Conservation (phyloP, 1,140 invertebrate genomes). For the Glomeris maerens region DNA sequence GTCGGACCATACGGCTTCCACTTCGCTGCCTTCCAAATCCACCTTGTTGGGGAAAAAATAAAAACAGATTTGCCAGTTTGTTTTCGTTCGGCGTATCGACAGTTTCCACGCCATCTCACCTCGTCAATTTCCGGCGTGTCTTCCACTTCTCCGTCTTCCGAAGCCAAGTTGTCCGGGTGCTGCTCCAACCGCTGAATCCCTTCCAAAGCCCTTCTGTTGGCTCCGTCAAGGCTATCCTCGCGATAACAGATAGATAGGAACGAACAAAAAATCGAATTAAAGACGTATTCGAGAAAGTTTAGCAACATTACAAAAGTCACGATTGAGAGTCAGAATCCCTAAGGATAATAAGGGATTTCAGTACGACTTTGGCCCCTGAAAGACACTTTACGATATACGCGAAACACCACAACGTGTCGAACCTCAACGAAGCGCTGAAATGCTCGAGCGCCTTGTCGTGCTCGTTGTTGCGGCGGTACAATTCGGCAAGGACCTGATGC, state of each 20-base stretch:
- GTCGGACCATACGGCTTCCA: no score
- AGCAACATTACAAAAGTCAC: no score
- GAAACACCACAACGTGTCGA: constrained; percentile 16
- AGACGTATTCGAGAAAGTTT: no score
- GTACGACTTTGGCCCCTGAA: no score
- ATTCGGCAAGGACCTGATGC: constrained; percentile 54
- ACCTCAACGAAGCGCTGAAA: constrained; percentile 53
- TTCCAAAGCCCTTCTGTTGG: constrained; percentile 48
- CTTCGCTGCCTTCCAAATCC: constrained; percentile 43
- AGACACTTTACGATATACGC: no score
- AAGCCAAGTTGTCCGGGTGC: constrained; percentile 39
- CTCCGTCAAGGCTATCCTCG: constrained; percentile 50
- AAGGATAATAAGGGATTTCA: no score
- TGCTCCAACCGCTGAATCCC: constrained; percentile 51
- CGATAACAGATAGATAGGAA: constrained; percentile 15
- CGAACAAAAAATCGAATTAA: background rate
- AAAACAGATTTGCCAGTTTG: background rate
- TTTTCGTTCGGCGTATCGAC: background rate
- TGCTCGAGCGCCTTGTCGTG: constrained; percentile 55
- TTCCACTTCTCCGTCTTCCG: constrained; percentile 40
- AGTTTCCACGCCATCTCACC: constrained; percentile 18
- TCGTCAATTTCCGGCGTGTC: constrained; percentile 37
- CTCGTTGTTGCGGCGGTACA: constrained; percentile 39
- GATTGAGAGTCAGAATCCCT: no score
- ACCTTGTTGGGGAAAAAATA: constrained; percentile 23